Evolutionary conservation across 2,888 invertebrate genomes (phyloP), one percentile per base, ranked within the genome.

Genomic region (Nasonia oneida): DNA sequence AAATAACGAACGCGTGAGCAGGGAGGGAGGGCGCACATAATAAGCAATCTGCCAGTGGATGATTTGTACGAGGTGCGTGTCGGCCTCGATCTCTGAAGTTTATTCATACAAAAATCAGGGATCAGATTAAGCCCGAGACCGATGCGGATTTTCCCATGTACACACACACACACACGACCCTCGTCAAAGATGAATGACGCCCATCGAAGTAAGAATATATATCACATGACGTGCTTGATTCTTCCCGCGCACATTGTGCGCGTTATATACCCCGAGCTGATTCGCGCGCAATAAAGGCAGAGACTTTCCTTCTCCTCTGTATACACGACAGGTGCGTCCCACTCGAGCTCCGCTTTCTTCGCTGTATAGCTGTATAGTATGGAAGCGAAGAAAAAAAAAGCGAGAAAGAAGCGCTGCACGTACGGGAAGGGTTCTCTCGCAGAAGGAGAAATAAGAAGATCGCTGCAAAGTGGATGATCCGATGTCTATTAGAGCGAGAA

Each of bases 401-500:
- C 53, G 50, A 53, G 15, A 1, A 53, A 61, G n/a, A 18, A 15
- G 53, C 4, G 53, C 15, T 61, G 23, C 67, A 23, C 23, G 64
- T 4, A 29, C 10, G 29, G 14, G 3, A 12, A 14, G 33, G 67
- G 8, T 18, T n/a, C n/a, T n/a, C 37, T 37, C 23, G 67, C 47
- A 67, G 67, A 29, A 33, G 33, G 57, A 67, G 29, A 67, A 33
- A 80, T 77, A 83, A 83, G 81, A 76, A 73, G 84, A 81, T 84
- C 74, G 73, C 64, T n/a, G 57, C 61, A 81, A 76, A 87, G 87
- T 85, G 75, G 79, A 85, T 79, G 83, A 84, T 84, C 81, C 81
- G 73, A 57, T 78, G 87, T 87, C 78, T 85, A 82, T 86, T 77
- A 83, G 76, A 85, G 53, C 64, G 80, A 57, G 71, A 88, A 82